phyloP scores from a whole-genome alignment of 2,888 invertebrate species.

The Alsophila aescularia region DNA sequence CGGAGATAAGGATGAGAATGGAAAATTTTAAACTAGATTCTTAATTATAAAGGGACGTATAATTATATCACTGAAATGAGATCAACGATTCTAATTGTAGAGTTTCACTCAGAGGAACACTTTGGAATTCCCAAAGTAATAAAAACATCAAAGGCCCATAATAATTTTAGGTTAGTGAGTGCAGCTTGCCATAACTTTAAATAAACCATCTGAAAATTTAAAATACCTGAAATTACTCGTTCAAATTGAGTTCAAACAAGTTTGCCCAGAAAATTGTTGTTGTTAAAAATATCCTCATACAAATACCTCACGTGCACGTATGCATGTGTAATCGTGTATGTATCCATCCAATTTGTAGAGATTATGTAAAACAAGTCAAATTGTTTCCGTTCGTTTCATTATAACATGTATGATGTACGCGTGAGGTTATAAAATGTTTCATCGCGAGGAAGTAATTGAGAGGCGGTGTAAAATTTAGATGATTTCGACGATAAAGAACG shows the following conservation, averaged over 20 bases:
- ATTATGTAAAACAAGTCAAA: constrained; percentile 68
- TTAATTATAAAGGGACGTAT: no score
- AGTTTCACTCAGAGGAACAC: no score
- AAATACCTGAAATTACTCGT: not conserved
- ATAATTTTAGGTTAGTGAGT: no score
- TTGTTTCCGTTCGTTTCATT: constrained; percentile 65
- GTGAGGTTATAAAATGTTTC: constrained; percentile 67
- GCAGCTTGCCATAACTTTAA: no score
- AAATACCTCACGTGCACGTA: constrained; percentile 22
- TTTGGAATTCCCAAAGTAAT: no score
- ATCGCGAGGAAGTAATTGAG: constrained; percentile 55
- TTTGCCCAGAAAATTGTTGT: constrained; percentile 16
- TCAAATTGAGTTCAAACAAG: constrained; percentile 14
- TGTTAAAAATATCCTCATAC: constrained; percentile 13
- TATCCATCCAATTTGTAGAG: constrained; percentile 67
- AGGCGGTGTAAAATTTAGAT: constrained; percentile 46
- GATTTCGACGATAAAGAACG: constrained; percentile 14
- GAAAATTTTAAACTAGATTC: no score
- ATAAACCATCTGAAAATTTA: no score
- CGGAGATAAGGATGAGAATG: no score
- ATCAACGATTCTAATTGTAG: no score
- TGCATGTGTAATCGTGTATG: constrained; percentile 39
- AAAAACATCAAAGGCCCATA: no score
- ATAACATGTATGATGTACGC: constrained; percentile 36
- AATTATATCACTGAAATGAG: no score